Evolutionary conservation across 2,113 vertebrate species (phyloP).

Genomic region (Thalassoma bifasciatum): DNA sequence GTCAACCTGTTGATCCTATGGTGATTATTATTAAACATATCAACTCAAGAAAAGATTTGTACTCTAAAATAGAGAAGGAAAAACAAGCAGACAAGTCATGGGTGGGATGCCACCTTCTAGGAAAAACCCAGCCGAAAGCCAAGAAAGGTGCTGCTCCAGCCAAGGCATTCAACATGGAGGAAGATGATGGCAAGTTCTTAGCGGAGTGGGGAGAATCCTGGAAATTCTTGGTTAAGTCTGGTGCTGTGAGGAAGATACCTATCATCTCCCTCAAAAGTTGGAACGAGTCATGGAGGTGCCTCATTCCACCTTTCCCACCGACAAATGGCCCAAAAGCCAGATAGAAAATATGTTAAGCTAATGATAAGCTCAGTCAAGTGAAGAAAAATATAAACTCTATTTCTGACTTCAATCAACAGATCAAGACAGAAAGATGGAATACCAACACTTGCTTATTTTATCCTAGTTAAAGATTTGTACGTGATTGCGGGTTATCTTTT

Average conservation of each 20-base stretch:
- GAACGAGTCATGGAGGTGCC: slow-evolving; percentile 74
- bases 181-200: slow-evolving; percentile 25
- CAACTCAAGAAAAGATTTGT: slow-evolving; percentile 35
- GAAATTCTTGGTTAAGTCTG: slow-evolving; percentile 46
- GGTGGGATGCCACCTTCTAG: slow-evolving; percentile 62
- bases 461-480: too few species aligned
- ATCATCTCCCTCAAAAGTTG: slow-evolving; percentile 49
- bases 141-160: slow-evolving; percentile 14
- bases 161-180: neutral
- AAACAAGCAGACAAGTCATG: slow-evolving; percentile 44
- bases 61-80: slow-evolving; percentile 33
- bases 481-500: too few species aligned
- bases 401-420: too few species aligned
- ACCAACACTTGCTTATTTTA: too few species aligned
- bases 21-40: slow-evolving; percentile 30
- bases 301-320: slow-evolving; percentile 39
- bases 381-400: too few species aligned
- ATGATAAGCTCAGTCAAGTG: too few species aligned
- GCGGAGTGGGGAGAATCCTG: slow-evolving; percentile 72
- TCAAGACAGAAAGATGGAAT: too few species aligned
- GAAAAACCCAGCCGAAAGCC: slow-evolving; percentile 67
- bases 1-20: neutral
- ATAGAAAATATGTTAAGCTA: neutral
- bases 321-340: slow-evolving; percentile 12
- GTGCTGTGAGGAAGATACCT: slow-evolving; percentile 23